Percentiles rank a stretch among this genome's conserved stretches.
Conservation (phyloP, 2,113 vertebrate genomes). For the Cephalophus harveyi region DNA sequence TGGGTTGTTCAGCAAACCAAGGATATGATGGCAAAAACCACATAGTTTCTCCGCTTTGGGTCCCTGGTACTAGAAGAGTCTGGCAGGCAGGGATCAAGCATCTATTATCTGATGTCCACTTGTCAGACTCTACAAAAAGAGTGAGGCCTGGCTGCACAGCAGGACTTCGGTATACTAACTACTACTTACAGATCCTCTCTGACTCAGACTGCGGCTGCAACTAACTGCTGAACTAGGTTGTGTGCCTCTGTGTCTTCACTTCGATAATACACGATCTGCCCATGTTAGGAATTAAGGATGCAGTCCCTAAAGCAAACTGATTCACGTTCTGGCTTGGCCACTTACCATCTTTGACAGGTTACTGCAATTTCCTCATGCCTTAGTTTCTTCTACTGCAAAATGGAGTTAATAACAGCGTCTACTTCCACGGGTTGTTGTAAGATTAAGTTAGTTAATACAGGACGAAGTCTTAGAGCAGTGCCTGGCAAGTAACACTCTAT, state of each 20-base stretch:
- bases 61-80: neutral
- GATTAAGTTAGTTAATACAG: neutral
- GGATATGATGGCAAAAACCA: neutral
- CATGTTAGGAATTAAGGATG: neutral
- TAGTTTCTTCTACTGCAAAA: constrained; percentile 21
- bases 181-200: neutral
- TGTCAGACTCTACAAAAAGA: constrained; percentile 3
- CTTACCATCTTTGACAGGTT: neutral
- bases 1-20: neutral
- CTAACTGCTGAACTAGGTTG: neutral
- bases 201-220: neutral
- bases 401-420: neutral
- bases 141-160: neutral
- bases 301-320: neutral
- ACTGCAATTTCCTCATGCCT: neutral
- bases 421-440: neutral
- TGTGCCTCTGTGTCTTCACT: neutral
- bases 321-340: neutral
- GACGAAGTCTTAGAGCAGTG: neutral
- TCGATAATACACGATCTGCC: neutral
- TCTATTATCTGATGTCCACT: constrained; percentile 1
- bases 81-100: neutral
- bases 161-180: neutral
- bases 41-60: neutral
- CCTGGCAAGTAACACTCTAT: neutral